phyloP scores from a whole-genome alignment of 2,113 vertebrate genomes.

The Sapayoa aenigma region DNA sequence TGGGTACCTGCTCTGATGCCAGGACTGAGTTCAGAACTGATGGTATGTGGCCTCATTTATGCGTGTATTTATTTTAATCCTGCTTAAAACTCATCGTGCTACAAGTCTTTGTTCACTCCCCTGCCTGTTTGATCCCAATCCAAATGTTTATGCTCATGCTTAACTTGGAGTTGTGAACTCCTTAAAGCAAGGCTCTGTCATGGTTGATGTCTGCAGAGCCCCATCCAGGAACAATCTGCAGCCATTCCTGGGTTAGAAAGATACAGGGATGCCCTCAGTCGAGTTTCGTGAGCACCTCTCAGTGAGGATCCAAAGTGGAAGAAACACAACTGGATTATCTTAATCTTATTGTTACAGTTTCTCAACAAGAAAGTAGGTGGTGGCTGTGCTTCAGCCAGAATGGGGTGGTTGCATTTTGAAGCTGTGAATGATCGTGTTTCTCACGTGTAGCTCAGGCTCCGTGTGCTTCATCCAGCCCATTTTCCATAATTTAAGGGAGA shows the following conservation, averaged over 20 bases:
- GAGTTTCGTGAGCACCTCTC: not conserved
- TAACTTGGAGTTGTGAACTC: not conserved
- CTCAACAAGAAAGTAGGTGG: not conserved
- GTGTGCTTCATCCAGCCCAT: not conserved
- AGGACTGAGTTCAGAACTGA: not conserved
- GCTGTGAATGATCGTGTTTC: not conserved
- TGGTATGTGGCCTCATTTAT: conserved; percentile 2
- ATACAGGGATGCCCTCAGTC: not conserved
- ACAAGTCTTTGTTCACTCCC: conserved; percentile 4
- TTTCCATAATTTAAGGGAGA: not conserved
- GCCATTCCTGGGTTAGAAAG: not conserved
- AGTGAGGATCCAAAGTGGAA: not conserved
- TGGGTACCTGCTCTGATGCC: not conserved
- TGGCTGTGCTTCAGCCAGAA: not conserved
- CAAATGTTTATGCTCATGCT: not conserved
- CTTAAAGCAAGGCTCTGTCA: conserved; percentile 21
- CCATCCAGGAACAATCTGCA: not conserved
- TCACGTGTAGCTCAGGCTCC: not conserved
- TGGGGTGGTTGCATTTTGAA: not conserved
- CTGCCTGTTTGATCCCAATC: conserved; percentile 37
- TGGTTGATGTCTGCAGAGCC: not conserved
- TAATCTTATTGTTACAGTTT: conserved; percentile 1
- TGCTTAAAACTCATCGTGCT: conserved; percentile 21
- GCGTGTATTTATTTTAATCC: conserved; percentile 52
- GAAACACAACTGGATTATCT: not conserved